Conservation (phyloP, 2,113 vertebrate species). For the Euleptes europaea region DNA sequence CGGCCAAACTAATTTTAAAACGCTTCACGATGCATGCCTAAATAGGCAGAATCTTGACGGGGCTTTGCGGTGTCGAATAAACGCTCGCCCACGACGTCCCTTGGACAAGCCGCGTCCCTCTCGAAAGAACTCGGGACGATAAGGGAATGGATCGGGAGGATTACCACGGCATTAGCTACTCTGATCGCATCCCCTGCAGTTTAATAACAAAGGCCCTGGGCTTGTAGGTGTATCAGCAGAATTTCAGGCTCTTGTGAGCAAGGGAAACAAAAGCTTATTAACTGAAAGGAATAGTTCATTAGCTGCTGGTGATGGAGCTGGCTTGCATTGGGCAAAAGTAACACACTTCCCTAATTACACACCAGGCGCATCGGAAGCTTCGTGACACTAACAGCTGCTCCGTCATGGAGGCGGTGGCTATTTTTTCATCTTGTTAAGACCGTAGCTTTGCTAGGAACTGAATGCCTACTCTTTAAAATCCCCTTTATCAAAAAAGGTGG, state of each 20-base stretch:
- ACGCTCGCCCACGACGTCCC: constrained; percentile 10
- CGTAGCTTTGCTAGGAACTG: constrained; percentile 23
- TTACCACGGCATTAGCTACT: constrained; percentile 72
- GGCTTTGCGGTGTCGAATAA: constrained; percentile 38
- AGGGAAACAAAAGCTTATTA: constrained; percentile 57
- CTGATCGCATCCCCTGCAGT: constrained; percentile 71
- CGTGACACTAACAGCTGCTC: constrained; percentile 1
- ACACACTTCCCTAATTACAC: constrained; percentile 41
- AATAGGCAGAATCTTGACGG: constrained; percentile 20
- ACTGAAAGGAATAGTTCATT: constrained; percentile 54
- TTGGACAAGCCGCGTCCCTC: constrained; percentile 27
- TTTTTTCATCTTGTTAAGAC: constrained; percentile 32
- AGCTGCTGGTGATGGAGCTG: constrained; percentile 24
- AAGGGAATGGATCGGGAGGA: constrained; percentile 62
- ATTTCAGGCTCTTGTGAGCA: constrained; percentile 36
- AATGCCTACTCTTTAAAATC: constrained; percentile 13
- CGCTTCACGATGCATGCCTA: constrained; percentile 18
- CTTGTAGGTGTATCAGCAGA: constrained; percentile 52
- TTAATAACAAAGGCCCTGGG: constrained; percentile 68
- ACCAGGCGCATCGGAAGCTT: constrained; percentile 24
- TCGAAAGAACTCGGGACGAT: constrained; percentile 54
- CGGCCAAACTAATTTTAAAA: not conserved
- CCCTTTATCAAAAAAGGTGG: not conserved
- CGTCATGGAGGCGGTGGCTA: constrained; percentile 26
- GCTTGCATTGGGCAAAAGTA: constrained; percentile 32